These are phyloP conservation scores for Dendrolimus houi DNA, from an alignment of 2,888 invertebrate species.

Conservation along the genomic window DNA sequence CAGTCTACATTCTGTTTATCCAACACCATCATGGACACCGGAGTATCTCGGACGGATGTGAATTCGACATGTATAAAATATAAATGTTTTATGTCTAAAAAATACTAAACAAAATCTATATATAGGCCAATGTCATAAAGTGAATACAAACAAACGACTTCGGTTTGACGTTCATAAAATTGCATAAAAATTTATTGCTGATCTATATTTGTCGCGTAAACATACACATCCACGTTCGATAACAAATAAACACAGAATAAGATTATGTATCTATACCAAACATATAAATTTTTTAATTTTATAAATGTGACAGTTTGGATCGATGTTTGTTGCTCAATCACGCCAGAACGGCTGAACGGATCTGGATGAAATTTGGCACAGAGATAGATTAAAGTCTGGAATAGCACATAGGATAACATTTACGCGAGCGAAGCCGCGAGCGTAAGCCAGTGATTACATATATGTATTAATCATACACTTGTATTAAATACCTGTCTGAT, in stretches of 20 bases:
- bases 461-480: no score
- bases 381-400: no score
- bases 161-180: conserved; percentile 1
- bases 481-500: no score
- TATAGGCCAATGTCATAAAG: not conserved
- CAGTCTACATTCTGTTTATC: no score
- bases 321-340: not conserved
- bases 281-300: not conserved
- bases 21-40: no score
- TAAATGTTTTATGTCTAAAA: not conserved
- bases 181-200: not conserved
- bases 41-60: no score
- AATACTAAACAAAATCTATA: not conserved
- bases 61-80: not conserved
- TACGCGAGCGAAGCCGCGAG: no score
- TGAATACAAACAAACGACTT: conserved; percentile 1
- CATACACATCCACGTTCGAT: not conserved
- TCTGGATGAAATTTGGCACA: no score
- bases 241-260: not conserved
- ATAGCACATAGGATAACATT: no score
- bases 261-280: not conserved
- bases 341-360: no score
- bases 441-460: no score
- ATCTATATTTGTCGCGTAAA: conserved; percentile 1
- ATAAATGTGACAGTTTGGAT: not conserved